Conservation (phyloP, 2,888 invertebrate genomes). For the Pocota personata region DNA sequence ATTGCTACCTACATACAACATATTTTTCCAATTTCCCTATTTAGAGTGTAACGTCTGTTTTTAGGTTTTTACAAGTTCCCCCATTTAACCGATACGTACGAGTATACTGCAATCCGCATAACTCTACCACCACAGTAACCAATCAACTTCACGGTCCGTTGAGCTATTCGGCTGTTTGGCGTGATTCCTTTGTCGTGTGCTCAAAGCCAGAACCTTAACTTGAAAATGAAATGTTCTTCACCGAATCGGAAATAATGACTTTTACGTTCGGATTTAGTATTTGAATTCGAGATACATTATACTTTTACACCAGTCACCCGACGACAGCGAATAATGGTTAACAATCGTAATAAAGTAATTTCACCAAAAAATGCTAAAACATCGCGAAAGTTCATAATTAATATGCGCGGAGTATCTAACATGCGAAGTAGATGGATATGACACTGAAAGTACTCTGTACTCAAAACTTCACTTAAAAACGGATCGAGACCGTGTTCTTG, state of each 20-base stretch:
- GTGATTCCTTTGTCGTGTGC: slow-evolving; percentile 64
- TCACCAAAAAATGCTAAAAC: background rate
- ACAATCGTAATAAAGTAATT: slow-evolving; percentile 26
- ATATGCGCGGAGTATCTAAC: background rate
- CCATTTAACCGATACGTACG: background rate
- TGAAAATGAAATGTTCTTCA: slow-evolving; percentile 61
- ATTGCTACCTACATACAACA: slow-evolving; percentile 6
- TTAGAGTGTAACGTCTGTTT: background rate
- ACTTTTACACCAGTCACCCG: background rate
- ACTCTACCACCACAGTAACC: slow-evolving; percentile 32
- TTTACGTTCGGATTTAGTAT: slow-evolving; percentile 11
- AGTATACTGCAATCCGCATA: background rate
- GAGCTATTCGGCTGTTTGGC: slow-evolving; percentile 53
- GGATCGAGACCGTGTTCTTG: slow-evolving; percentile 31
- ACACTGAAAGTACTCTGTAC: background rate
- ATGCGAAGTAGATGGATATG: background rate
- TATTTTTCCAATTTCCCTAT: slow-evolving; percentile 2
- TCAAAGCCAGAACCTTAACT: slow-evolving; percentile 63
- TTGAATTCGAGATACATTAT: background rate
- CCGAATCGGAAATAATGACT: slow-evolving; percentile 63
- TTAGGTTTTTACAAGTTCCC: background rate
- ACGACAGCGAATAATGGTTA: background rate
- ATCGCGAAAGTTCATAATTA: slow-evolving; percentile 53
- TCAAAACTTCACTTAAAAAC: background rate
- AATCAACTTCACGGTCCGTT: slow-evolving; percentile 62